Base-by-base conservation (phyloP, 1,140 invertebrate species). In the Drosophila murphyi region DNA sequence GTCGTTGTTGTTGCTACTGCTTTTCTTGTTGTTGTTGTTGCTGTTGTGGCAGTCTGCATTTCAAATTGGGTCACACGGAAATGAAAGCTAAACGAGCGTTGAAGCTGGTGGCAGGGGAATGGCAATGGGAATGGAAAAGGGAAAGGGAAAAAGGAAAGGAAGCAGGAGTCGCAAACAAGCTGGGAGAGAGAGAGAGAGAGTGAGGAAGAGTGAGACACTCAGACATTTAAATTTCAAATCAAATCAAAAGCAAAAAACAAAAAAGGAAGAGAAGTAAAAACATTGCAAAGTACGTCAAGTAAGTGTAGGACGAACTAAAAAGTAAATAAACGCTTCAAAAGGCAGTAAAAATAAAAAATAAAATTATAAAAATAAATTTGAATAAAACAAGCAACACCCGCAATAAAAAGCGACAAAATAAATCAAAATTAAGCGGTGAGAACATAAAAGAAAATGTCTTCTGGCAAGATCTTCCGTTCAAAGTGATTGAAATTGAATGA, bases 11-110 rank as follows among this genome's bases (percentile, higher is more conserved):
- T 48, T 51, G 32, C 29, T 37, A 37, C 20, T 39, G 31, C n/a
- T 50, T 12, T 64, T 52, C 29, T 8, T 43, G 20, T 12, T 31
- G 29, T 29, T 41, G 61, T 56, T 34, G 45, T 50, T 62, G 48
- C 10, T 50, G 29, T 50, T 10, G 3, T 45, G 5, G 20, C 37
- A 41, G 55, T 57, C 55, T 57, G 48, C 62, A 43, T 45, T 52
- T 61, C 20, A 61, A 70, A 70, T 45, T 70, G 57, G 67, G 67
- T 70, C 67, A 60, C 48, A 43, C 48, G 56, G 63, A 65, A 70
- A 57, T 57, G 64, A 67, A 57, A 67, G 54, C 63, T 31, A 50
- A 63, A 50, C 45, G 34, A 20, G 31, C 50, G 20, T 20, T 20
- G 20, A 20, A 20, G 20, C 20, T 20, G 20, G 20, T 20, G 20